These are phyloP conservation scores for Spheniscus humboldti DNA, from an alignment of 2,797 vertebrate species.

Conservation along the genomic window DNA sequence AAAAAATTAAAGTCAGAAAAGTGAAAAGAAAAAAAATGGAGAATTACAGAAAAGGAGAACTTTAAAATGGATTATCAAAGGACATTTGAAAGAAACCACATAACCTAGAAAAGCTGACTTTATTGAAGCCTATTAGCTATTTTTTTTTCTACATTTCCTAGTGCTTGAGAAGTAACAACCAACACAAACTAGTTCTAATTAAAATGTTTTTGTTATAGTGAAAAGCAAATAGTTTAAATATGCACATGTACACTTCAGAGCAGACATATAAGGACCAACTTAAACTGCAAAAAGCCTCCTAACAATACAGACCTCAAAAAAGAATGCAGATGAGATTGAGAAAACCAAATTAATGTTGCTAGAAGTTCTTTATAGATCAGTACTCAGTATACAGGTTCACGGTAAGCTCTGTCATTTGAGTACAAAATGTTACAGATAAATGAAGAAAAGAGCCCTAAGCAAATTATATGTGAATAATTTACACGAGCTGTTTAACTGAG, in stretches of 20 bases:
- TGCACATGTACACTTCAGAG: not conserved
- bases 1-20: not conserved
- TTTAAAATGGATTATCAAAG: not conserved
- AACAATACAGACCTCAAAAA: not conserved
- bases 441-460: conserved; percentile 7
- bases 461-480: conserved; percentile 45
- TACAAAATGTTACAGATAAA: not conserved
- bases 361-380: not conserved
- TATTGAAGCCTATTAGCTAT: not conserved
- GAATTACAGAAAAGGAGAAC: not conserved
- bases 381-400: not conserved
- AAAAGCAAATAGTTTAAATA: not conserved
- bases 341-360: not conserved
- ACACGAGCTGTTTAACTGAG: not conserved
- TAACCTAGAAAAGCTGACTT: not conserved
- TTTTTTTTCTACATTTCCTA: not conserved
- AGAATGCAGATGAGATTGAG: not conserved
- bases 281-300: not conserved
- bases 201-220: not conserved
- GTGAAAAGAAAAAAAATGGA: not conserved
- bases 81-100: not conserved
- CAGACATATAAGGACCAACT: not conserved
- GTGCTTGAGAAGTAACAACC: not conserved
- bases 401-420: not conserved
- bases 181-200: not conserved